Evolutionary conservation across 2,888 invertebrate genomes (phyloP).

Genomic region (Dorcus hopei): DNA sequence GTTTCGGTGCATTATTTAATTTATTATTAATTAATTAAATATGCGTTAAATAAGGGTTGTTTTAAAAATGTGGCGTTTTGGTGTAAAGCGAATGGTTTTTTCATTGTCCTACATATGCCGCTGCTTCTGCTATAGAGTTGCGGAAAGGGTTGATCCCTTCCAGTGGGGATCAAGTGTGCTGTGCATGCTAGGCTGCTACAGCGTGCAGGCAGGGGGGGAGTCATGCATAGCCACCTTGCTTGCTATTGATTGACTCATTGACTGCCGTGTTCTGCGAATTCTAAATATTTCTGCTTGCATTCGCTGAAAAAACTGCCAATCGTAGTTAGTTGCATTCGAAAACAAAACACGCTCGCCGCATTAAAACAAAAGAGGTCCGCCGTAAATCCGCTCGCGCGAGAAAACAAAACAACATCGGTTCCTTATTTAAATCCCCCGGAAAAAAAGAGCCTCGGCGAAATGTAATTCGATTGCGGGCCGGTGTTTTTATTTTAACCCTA

Average conservation of each 20-base stretch:
- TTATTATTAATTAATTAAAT: background rate
- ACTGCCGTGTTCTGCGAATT: slow-evolving; percentile 26
- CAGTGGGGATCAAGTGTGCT: slow-evolving; percentile 20
- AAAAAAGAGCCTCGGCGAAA: background rate
- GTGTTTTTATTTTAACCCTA: slow-evolving; percentile 26
- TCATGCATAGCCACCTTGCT: slow-evolving; percentile 31
- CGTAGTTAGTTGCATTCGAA: too few relatives aligned
- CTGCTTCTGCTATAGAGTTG: slow-evolving; percentile 2
- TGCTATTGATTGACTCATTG: slow-evolving; percentile 30
- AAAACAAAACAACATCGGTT: too few relatives aligned
- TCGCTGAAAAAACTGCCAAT: too few relatives aligned
- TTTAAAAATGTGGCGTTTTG: background rate
- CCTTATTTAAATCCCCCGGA: too few relatives aligned
- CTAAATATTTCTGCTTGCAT: slow-evolving; percentile 8
- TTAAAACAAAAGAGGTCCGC: too few relatives aligned
- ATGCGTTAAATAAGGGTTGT: background rate
- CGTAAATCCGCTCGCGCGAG: too few relatives aligned
- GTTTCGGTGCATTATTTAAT: background rate
- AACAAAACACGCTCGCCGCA: too few relatives aligned
- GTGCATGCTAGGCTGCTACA: slow-evolving; percentile 18
- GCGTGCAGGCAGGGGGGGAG: slow-evolving; percentile 17
- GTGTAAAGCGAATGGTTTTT: background rate
- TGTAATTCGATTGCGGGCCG: slow-evolving; percentile 21
- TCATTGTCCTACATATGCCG: slow-evolving; percentile 12
- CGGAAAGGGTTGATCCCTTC: slow-evolving; percentile 19